Conservation (phyloP, 37 sponge, comb jelly and placozoan genomes). For the Ianthella basta region DNA sequence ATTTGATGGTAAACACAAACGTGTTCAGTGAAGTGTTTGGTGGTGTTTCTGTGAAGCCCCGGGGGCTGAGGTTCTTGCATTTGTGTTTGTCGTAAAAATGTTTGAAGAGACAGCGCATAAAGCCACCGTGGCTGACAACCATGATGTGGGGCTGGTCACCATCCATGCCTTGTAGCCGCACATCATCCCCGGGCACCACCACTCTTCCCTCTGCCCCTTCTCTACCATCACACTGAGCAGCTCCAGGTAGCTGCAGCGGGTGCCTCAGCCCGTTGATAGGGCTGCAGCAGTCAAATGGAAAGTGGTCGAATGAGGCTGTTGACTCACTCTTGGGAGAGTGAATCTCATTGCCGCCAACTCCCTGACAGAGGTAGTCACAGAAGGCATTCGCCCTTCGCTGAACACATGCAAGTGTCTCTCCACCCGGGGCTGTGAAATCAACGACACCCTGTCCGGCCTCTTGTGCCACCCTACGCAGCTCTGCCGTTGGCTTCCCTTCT, state of each 20-base stretch:
- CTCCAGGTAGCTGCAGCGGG: too few relatives aligned
- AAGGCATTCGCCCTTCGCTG: slow-evolving; percentile 1
- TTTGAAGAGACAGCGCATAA: slow-evolving; percentile 8
- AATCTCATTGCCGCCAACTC: background rate
- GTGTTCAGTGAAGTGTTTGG: slow-evolving; percentile 21
- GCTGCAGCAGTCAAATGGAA: background rate
- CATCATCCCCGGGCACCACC: background rate
- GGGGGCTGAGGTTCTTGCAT: background rate
- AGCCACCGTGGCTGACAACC: slow-evolving; percentile 21
- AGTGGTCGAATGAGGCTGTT: background rate
- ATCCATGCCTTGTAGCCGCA: background rate
- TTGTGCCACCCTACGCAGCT: slow-evolving; percentile 2
- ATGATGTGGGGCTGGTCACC: slow-evolving; percentile 5
- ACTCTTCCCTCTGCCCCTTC: too few relatives aligned
- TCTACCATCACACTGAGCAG: too few relatives aligned
- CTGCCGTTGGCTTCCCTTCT: background rate
- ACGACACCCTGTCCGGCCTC: background rate
- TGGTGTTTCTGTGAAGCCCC: background rate
- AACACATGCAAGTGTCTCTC: background rate
- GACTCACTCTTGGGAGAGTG: background rate
- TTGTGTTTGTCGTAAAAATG: slow-evolving; percentile 19
- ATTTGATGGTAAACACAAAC: background rate
- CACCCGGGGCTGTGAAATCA: slow-evolving; percentile 1
- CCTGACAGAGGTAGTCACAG: slow-evolving; percentile 25
- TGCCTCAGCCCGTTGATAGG: background rate